Conservation (phyloP, 2,113 vertebrate genomes). For the Macrotus californicus region DNA sequence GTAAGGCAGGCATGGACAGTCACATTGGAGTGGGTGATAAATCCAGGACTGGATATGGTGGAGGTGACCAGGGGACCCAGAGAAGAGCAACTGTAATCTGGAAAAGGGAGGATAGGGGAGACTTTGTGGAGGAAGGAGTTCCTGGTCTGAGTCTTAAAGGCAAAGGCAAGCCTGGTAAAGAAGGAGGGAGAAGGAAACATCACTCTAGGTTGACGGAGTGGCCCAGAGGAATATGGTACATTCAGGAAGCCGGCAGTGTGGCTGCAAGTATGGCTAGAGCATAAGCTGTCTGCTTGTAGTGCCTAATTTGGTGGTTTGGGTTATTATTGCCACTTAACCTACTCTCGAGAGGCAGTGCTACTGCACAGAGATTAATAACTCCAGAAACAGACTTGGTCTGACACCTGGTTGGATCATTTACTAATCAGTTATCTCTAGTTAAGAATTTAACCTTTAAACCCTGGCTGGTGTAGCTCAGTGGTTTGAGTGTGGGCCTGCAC, state of each 20-base stretch:
- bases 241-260: neutral
- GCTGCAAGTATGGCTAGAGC: neutral
- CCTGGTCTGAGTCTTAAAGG: neutral
- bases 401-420: neutral
- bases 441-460: neutral
- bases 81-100: neutral
- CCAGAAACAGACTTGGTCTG: neutral
- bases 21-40: neutral
- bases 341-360: neutral
- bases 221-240: neutral
- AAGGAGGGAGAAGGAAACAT: neutral
- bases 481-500: too few species aligned
- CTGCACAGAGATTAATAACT: neutral
- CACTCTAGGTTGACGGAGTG: neutral
- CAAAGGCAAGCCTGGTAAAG: neutral
- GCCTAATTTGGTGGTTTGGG: neutral
- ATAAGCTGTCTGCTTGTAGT: neutral
- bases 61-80: neutral
- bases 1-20: neutral
- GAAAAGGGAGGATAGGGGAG: neutral
- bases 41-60: neutral
- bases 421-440: neutral
- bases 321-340: neutral
- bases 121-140: neutral
- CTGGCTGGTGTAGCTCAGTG: too few species aligned